Conservation (phyloP, 2,888 invertebrate species). For the Acronicta alni region DNA sequence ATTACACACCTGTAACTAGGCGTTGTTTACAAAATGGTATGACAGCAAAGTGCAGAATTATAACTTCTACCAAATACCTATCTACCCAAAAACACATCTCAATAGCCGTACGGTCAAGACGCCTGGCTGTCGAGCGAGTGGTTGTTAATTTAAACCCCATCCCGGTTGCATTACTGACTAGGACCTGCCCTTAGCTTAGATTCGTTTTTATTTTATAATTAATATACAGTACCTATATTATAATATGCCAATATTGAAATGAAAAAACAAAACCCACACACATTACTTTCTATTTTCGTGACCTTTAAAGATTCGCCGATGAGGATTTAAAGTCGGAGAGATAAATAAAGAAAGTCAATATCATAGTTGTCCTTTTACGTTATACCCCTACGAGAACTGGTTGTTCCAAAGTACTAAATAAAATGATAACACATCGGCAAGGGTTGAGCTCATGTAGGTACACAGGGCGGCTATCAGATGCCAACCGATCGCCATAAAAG, state of each 20-base stretch:
- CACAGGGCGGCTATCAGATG: constrained; percentile 38
- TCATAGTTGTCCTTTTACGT: constrained; percentile 2
- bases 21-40: not conserved
- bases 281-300: too few relatives aligned
- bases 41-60: constrained; percentile 1
- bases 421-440: constrained; percentile 42
- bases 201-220: too few relatives aligned
- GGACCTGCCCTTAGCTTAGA: too few relatives aligned
- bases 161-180: too few relatives aligned
- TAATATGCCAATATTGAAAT: too few relatives aligned
- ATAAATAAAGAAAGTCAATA: not conserved
- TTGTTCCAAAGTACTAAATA: constrained; percentile 35
- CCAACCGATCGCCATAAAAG: constrained; percentile 43
- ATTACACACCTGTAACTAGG: constrained; percentile 40
- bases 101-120: not conserved
- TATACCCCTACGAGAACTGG: constrained; percentile 15
- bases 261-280: too few relatives aligned
- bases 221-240: too few relatives aligned
- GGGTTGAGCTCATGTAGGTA: constrained; percentile 23
- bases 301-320: too few relatives aligned
- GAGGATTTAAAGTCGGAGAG: too few relatives aligned
- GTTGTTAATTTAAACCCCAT: too few relatives aligned
- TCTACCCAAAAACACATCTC: not conserved
- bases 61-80: not conserved
- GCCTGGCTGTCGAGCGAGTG: too few relatives aligned